A percentile compares a stretch with the other conserved stretches of the same genome.
Evolutionary conservation across 2,113 vertebrate species (phyloP).

Genomic region (Nyctereutes procyonoides): DNA sequence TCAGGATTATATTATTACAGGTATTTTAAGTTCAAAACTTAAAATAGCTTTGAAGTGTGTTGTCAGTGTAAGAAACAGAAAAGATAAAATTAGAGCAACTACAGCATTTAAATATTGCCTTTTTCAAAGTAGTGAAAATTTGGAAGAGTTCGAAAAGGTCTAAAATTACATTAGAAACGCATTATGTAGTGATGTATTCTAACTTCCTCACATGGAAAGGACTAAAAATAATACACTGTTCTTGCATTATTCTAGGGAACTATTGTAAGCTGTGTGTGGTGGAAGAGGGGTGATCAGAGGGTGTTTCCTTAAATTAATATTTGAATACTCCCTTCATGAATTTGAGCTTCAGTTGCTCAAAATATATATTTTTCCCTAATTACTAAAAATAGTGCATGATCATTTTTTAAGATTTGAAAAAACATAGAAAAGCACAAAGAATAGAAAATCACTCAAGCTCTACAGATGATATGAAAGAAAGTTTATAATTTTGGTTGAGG

Average conservation of each 20-base stretch:
- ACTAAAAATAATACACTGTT: not conserved
- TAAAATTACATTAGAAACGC: slow-evolving; percentile 22
- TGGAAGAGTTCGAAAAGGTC: not conserved
- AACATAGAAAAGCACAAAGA: not conserved
- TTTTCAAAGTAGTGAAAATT: not conserved
- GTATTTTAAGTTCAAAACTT: not conserved
- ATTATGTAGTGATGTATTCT: not conserved
- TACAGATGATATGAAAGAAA: not conserved
- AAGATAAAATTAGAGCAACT: not conserved
- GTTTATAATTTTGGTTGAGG: not conserved
- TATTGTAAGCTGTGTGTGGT: not conserved
- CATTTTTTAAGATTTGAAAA: not conserved
- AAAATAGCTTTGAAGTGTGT: not conserved
- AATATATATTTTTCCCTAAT: not conserved
- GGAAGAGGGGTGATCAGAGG: not conserved
- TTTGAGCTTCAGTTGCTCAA: slow-evolving; percentile 15
- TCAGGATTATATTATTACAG: not conserved
- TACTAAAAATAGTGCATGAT: not conserved
- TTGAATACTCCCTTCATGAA: not conserved
- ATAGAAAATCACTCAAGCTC: not conserved
- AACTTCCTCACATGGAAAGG: not conserved
- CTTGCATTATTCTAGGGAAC: not conserved
- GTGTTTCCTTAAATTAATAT: slow-evolving; percentile 12
- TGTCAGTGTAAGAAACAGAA: not conserved
- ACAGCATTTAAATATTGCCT: not conserved